Percentiles rank a stretch among this genome's conserved stretches.
phyloP scores from a whole-genome alignment of 2,888 invertebrate genomes.

The Cotesia congregata region DNA sequence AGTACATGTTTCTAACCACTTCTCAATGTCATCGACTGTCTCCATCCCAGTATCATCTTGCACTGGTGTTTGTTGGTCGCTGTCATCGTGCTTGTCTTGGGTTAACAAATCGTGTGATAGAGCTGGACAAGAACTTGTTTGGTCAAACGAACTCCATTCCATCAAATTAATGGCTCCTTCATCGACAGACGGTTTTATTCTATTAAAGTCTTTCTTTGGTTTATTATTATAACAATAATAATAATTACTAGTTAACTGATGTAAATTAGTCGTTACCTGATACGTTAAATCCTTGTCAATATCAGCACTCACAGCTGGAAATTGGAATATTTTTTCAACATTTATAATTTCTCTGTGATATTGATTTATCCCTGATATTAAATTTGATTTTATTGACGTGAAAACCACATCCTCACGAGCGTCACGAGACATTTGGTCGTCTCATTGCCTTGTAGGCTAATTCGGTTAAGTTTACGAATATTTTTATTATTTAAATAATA shows the following conservation, averaged over 20 bases:
- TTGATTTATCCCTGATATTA: conserved; percentile 61
- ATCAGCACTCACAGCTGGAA: conserved; percentile 36
- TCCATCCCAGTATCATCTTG: conserved; percentile 36
- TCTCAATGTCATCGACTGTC: conserved; percentile 62
- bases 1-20: conserved; percentile 64
- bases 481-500: background rate
- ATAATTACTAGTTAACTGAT: background rate
- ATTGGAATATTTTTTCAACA: conserved; percentile 39
- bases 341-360: conserved; percentile 49
- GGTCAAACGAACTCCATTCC: background rate
- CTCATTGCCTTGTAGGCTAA: conserved; percentile 52
- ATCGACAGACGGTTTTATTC: conserved; percentile 13
- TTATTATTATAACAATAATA: background rate
- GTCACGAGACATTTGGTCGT: conserved; percentile 63
- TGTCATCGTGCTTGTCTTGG: background rate
- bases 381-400: conserved; percentile 56
- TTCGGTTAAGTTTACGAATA: background rate
- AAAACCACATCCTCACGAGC: conserved; percentile 57
- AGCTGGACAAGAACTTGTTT: conserved; percentile 18
- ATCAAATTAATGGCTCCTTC: background rate
- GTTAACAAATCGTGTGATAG: conserved; percentile 5
- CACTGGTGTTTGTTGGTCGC: conserved; percentile 14
- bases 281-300: conserved; percentile 26
- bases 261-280: conserved; percentile 11
- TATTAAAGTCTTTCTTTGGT: conserved; percentile 19